Conservation (phyloP, 2,888 invertebrate genomes). For the Lissonota sp. region DNA sequence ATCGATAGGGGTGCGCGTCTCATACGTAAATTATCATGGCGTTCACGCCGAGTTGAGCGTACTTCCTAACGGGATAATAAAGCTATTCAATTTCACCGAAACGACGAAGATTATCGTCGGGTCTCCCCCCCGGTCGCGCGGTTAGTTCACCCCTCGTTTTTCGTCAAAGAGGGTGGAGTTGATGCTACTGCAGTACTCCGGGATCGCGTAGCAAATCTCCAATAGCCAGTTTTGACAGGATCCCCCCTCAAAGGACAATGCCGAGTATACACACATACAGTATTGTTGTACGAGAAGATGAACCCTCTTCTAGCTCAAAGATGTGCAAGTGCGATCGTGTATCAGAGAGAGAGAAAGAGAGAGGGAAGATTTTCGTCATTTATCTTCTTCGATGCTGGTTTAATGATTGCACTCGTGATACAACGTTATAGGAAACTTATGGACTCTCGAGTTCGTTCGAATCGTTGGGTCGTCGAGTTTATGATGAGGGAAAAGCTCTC, state of each 20-base stretch:
- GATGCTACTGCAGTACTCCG: constrained; percentile 26
- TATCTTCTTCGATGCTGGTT: constrained; percentile 70
- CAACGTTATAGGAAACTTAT: background rate
- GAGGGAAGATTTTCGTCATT: constrained; percentile 68
- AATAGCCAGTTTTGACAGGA: constrained; percentile 80
- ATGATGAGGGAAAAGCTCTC: background rate
- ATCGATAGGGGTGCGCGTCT: background rate
- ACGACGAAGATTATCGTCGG: constrained; percentile 71
- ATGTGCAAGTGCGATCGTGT: constrained; percentile 75
- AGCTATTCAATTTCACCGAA: constrained; percentile 69
- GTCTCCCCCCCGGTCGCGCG: constrained; percentile 62
- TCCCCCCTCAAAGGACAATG: constrained; percentile 73
- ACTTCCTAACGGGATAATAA: constrained; percentile 68
- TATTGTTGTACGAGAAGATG: constrained; percentile 48
- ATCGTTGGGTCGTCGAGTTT: too few relatives aligned
- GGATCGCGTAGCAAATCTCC: constrained; percentile 80
- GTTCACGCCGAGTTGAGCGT: too few relatives aligned
- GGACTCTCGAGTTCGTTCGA: background rate
- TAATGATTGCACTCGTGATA: constrained; percentile 56
- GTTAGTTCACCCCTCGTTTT: constrained; percentile 8
- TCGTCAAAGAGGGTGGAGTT: constrained; percentile 34
- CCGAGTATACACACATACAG: constrained; percentile 14
- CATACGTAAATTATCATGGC: constrained; percentile 15
- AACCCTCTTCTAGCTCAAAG: constrained; percentile 54
- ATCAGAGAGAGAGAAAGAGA: constrained; percentile 71